Evolutionary conservation across 2,888 invertebrate species (phyloP).

Genomic region (Acanthosoma haemorrhoidale): DNA sequence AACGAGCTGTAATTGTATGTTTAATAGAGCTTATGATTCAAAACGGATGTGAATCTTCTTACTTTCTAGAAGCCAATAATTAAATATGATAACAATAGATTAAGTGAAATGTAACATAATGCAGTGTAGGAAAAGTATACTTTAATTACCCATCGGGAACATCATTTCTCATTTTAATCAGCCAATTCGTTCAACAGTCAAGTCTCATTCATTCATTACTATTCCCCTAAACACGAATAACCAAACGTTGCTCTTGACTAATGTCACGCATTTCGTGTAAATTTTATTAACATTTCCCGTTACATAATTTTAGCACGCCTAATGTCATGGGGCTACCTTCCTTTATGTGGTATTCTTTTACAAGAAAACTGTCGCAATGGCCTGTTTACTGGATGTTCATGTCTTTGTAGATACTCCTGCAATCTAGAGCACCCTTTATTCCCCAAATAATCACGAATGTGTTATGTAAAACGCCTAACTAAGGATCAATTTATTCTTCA

Average conservation of each 20-base stretch:
- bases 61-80: no score
- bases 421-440: neutral
- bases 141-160: no score
- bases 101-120: no score
- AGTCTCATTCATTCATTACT: neutral
- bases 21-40: no score
- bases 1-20: no score
- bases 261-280: neutral
- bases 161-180: no score
- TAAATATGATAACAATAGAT: no score
- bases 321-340: neutral
- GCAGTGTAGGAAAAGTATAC: no score
- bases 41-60: no score
- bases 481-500: neutral
- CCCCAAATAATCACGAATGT: neutral
- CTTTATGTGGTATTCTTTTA: neutral
- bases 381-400: neutral
- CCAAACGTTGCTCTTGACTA: no score
- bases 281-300: neutral
- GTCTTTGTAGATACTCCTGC: neutral
- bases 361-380: neutral
- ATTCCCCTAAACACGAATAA: neutral
- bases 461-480: no score
- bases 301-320: slow-evolving; percentile 6
- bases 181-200: no score